phyloP scores from a whole-genome alignment of 2,888 invertebrate genomes.

The Drosophila mimica region DNA sequence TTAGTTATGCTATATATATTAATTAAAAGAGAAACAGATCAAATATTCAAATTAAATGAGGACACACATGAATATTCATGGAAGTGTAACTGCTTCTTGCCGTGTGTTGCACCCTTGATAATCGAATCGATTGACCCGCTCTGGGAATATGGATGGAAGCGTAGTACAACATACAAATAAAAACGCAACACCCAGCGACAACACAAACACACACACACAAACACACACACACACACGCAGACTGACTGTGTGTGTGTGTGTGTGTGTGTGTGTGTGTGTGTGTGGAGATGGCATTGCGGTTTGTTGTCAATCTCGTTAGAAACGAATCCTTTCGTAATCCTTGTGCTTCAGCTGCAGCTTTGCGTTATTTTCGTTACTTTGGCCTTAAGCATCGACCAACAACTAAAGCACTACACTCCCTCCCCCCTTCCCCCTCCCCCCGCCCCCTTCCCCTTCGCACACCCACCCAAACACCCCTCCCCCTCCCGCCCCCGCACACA shows the following conservation, averaged over 20 bases:
- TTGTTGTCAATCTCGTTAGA: conserved; percentile 80
- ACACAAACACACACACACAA: conserved; percentile 8
- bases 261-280: conserved; percentile 25
- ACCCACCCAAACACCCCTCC: neutral
- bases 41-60: neutral
- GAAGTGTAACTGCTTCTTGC: neutral
- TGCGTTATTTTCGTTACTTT: conserved; percentile 67
- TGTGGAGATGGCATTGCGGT: conserved; percentile 64
- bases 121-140: conserved; percentile 12
- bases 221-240: neutral
- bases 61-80: neutral
- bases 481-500: neutral
- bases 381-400: conserved; percentile 55
- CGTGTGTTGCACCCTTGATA: conserved; percentile 16
- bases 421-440: neutral
- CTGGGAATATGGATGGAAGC: conserved; percentile 18
- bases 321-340: conserved; percentile 79
- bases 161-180: conserved; percentile 52
- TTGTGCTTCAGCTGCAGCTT: conserved; percentile 78
- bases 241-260: conserved; percentile 12
- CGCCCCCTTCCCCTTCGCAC: neutral
- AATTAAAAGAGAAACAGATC: neutral
- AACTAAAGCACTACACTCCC: conserved; percentile 26
- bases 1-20: neutral
- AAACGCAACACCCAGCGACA: conserved; percentile 58